Evolutionary conservation across 2,888 invertebrate genomes (phyloP).

Genomic region (Drosophila parthenogenetica): DNA sequence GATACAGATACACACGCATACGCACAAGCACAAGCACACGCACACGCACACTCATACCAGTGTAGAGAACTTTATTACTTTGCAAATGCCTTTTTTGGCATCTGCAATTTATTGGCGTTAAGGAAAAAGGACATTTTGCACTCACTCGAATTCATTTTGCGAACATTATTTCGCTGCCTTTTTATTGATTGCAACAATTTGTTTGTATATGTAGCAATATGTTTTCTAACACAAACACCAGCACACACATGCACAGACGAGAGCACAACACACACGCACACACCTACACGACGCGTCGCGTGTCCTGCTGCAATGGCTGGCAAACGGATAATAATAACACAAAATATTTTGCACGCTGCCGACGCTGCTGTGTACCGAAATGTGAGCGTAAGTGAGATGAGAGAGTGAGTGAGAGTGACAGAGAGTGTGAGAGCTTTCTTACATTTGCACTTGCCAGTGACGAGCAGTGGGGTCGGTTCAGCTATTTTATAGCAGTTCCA

Average conservation of each 20-base stretch:
- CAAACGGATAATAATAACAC: constrained; percentile 65
- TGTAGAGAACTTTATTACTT: constrained; percentile 54
- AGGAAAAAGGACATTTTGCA: constrained; percentile 20
- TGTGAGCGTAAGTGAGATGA: constrained; percentile 4
- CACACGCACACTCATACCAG: constrained; percentile 28
- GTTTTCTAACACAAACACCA: constrained; percentile 9
- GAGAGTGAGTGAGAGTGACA: constrained; percentile 11
- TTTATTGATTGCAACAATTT: constrained; percentile 69
- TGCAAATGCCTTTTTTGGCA: constrained; percentile 26
- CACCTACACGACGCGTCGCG: constrained; percentile 21
- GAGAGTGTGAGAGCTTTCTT: constrained; percentile 59
- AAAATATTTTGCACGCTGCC: constrained; percentile 57
- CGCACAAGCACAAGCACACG: constrained; percentile 16
- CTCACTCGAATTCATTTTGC: constrained; percentile 53
- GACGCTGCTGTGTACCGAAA: constrained; percentile 21
- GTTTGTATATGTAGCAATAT: constrained; percentile 19
- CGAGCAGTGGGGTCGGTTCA: not conserved
- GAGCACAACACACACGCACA: constrained; percentile 2
- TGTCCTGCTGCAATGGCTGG: constrained; percentile 66
- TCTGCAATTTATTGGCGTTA: constrained; percentile 4
- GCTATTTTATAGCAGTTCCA: no score
- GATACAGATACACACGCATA: constrained; percentile 33
- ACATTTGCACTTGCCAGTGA: constrained; percentile 39
- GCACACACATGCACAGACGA: constrained; percentile 6
- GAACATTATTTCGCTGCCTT: constrained; percentile 16